Conservation (phyloP, 1,140 invertebrate species). For the Pteromalus puparum region DNA sequence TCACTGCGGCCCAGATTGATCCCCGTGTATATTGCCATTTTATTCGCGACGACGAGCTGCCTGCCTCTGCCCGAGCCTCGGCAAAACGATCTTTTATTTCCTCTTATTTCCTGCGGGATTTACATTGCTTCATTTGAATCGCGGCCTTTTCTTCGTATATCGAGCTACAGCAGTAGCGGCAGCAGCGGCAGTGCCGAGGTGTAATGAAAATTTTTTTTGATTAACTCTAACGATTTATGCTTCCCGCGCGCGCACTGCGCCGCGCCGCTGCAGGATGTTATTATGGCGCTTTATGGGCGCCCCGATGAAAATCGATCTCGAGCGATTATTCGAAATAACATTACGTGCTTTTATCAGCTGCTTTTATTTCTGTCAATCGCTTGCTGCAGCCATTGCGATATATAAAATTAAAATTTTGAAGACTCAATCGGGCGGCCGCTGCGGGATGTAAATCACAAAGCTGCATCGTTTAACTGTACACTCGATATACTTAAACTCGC, state of each 20-base stretch:
- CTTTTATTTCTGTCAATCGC: not conserved
- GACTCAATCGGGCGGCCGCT: not conserved
- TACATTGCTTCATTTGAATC: constrained; percentile 42
- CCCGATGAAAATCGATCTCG: constrained; percentile 1
- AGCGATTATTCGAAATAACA: constrained; percentile 9
- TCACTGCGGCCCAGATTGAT: constrained; percentile 31
- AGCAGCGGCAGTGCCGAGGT: not conserved
- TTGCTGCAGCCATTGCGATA: not conserved
- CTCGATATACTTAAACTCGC: not conserved
- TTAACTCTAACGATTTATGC: constrained; percentile 4
- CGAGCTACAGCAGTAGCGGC: too few relatives aligned
- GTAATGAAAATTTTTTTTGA: constrained; percentile 29
- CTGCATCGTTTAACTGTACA: not conserved
- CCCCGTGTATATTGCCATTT: constrained; percentile 26
- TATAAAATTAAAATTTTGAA: constrained; percentile 8
- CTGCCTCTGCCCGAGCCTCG: not conserved
- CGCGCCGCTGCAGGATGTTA: constrained; percentile 7
- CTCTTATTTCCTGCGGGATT: constrained; percentile 18
- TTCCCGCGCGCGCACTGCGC: not conserved
- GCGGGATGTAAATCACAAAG: not conserved
- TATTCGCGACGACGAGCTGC: not conserved
- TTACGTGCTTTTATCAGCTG: not conserved
- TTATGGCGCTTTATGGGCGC: not conserved
- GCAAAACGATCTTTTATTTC: constrained; percentile 7
- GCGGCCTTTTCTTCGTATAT: constrained; percentile 8